Percentiles rank a stretch among this genome's conserved stretches.
Evolutionary conservation across 2,797 vertebrate genomes (phyloP).

Genomic region (Poliocrania exsul): DNA sequence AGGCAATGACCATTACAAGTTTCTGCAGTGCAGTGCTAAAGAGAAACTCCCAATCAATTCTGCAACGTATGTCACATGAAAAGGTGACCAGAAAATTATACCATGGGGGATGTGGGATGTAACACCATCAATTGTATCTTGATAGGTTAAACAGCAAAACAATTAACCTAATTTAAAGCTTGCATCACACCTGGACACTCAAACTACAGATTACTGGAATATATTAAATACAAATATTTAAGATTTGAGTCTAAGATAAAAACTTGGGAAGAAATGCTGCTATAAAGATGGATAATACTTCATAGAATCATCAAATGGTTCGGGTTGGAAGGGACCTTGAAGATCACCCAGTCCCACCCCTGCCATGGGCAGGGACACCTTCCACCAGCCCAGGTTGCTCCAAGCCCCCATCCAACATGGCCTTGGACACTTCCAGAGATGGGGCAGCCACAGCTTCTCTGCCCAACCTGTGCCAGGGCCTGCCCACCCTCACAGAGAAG

Average conservation of each 20-base stretch:
- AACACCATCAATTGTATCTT: neutral
- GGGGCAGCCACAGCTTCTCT: neutral
- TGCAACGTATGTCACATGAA: neutral
- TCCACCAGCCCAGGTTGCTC: fast-evolving
- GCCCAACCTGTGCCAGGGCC: neutral
- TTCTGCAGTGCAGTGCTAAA: neutral
- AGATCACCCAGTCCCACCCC: neutral
- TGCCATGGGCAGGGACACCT: neutral
- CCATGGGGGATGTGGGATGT: too few species aligned
- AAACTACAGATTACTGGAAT: neutral
- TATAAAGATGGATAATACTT: neutral
- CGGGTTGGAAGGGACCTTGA: neutral
- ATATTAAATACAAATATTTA: neutral
- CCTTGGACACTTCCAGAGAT: neutral
- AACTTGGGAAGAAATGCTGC: neutral
- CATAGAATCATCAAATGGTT: fast-evolving
- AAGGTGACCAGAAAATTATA: neutral
- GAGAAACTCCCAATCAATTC: neutral
- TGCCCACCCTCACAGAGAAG: fast-evolving
- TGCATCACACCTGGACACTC: neutral
- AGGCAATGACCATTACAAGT: neutral
- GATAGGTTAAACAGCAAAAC: neutral
- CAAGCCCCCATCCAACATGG: fast-evolving
- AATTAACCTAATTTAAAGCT: neutral
- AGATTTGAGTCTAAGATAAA: neutral